Conservation (phyloP, 2,113 vertebrate genomes). For the Sinocyclocheilus grahami region DNA sequence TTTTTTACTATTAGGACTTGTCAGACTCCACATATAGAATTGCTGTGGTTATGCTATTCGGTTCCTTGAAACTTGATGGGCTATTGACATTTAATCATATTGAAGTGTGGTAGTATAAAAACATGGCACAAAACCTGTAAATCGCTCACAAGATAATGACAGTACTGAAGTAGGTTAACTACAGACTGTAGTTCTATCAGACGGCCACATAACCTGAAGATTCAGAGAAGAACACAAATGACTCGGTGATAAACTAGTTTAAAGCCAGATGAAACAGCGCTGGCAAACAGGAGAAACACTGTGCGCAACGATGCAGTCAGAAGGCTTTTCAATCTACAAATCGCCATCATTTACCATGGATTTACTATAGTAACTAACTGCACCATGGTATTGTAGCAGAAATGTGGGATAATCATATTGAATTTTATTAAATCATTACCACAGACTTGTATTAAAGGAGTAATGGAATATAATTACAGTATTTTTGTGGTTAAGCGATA, state of each 20-base stretch:
- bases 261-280: not conserved
- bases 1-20: not conserved
- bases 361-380: too few species aligned
- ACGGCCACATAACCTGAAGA: not conserved
- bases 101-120: not conserved
- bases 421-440: too few species aligned
- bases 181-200: not conserved
- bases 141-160: not conserved
- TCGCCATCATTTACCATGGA: too few species aligned
- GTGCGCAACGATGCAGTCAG: not conserved
- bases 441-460: too few species aligned
- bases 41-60: not conserved
- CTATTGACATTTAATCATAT: not conserved
- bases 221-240: not conserved
- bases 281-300: not conserved
- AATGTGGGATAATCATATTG: too few species aligned
- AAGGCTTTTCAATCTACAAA: too few species aligned
- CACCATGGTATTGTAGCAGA: too few species aligned
- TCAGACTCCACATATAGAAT: not conserved
- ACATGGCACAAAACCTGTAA: not conserved
- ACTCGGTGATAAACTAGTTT: too few species aligned
- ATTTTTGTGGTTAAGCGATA: too few species aligned
- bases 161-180: not conserved
- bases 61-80: not conserved
- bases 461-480: too few species aligned